Evolutionary conservation across 2,888 invertebrate species (phyloP).

Genomic region (Protophormia terraenovae): DNA sequence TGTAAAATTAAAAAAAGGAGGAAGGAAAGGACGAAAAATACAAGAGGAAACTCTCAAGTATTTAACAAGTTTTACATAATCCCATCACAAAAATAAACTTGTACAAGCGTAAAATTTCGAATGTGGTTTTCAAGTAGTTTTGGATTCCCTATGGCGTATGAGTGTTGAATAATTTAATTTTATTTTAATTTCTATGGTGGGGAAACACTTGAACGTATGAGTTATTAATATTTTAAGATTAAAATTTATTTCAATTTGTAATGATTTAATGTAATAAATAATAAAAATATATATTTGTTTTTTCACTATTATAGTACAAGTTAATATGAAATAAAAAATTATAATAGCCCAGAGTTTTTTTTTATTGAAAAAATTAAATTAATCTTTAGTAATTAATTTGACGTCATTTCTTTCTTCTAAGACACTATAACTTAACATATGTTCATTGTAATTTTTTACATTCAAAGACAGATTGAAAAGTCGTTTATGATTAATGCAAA

Average conservation of each 20-base stretch:
- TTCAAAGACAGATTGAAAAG: neutral
- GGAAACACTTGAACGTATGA: neutral
- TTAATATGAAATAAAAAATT: no score
- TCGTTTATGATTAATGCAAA: no score
- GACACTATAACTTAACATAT: neutral
- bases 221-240: neutral
- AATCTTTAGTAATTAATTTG: neutral
- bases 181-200: neutral
- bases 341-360: no score
- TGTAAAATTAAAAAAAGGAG: neutral
- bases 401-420: neutral
- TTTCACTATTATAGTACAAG: no score
- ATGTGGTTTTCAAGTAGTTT: neutral
- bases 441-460: neutral
- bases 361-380: no score
- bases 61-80: conserved; percentile 29
- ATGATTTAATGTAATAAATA: no score
- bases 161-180: conserved; percentile 4
- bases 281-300: no score
- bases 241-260: no score
- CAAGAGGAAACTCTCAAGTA: neutral
- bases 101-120: neutral
- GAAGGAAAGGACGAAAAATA: neutral
- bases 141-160: conserved; percentile 2
- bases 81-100: neutral